Evolutionary conservation across 2,113 vertebrate species (phyloP).

Genomic region (Eclectus roratus): DNA sequence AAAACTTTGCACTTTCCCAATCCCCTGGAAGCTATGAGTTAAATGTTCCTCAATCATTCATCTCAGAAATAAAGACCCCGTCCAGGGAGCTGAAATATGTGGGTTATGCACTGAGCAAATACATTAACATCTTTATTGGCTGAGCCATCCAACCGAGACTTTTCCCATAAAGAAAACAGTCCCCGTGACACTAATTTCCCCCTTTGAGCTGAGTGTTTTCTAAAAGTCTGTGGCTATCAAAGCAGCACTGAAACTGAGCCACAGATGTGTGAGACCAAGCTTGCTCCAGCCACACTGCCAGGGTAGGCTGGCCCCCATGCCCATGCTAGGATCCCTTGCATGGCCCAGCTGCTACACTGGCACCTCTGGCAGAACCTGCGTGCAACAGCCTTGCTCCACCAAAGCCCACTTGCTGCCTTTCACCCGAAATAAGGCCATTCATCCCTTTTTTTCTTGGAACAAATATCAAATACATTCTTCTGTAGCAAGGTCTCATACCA

Average conservation of each 20-base stretch:
- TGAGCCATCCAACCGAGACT: slow-evolving; percentile 55
- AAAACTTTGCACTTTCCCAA: not conserved
- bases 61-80: slow-evolving; percentile 25
- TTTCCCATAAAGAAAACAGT: slow-evolving; percentile 66
- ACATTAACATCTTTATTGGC: slow-evolving; percentile 60
- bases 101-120: slow-evolving; percentile 42
- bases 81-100: slow-evolving; percentile 6
- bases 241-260: slow-evolving; percentile 40
- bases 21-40: not conserved
- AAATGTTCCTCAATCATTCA: not conserved
- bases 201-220: slow-evolving; percentile 51
- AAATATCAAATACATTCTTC: not conserved
- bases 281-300: slow-evolving; percentile 1
- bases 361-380: slow-evolving; percentile 53
- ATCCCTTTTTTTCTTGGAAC: not conserved
- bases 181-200: slow-evolving; percentile 65
- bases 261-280: slow-evolving; percentile 48
- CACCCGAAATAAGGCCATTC: not conserved
- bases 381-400: not conserved
- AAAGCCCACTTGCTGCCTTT: not conserved
- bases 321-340: slow-evolving; percentile 25
- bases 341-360: not conserved
- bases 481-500: not conserved
- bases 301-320: slow-evolving; percentile 21
- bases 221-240: slow-evolving; percentile 56